Percentiles rank a stretch among this genome's conserved stretches.
Conservation (phyloP, 1,140 invertebrate genomes). For the Heliconius nattereri region DNA sequence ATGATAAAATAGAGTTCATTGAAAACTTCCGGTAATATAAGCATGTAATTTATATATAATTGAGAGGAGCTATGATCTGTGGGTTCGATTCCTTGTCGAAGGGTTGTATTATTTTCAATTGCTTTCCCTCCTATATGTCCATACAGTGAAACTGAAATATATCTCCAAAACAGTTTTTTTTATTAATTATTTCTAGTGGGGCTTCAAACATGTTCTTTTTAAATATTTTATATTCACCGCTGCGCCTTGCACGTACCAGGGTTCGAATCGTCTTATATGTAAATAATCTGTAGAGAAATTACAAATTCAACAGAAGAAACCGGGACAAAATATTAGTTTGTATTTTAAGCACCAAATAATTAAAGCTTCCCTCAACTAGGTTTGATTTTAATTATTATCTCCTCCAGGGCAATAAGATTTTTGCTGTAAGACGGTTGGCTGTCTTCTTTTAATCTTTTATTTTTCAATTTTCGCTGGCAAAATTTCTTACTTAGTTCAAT, state of each 20-base stretch:
- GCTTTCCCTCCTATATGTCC: too few relatives aligned
- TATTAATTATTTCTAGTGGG: too few relatives aligned
- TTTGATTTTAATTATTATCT: slow-evolving; percentile 13
- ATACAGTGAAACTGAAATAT: too few relatives aligned
- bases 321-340: not conserved
- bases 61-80: too few relatives aligned
- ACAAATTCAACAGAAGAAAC: not conserved
- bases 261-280: too few relatives aligned
- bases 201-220: too few relatives aligned
- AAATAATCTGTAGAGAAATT: too few relatives aligned
- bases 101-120: too few relatives aligned
- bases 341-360: not conserved
- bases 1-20: slow-evolving; percentile 7
- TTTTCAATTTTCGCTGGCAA: not conserved
- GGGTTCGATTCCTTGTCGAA: too few relatives aligned
- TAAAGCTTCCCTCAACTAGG: not conserved
- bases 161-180: too few relatives aligned
- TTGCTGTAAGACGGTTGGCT: not conserved
- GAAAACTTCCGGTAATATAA: not conserved
- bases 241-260: too few relatives aligned
- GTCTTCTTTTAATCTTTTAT: slow-evolving; percentile 7
- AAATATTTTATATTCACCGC: too few relatives aligned
- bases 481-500: not conserved
- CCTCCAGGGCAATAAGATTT: not conserved
- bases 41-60: not conserved